Conservation (phyloP, 2,113 vertebrate genomes). For the Ondatra zibethicus region DNA sequence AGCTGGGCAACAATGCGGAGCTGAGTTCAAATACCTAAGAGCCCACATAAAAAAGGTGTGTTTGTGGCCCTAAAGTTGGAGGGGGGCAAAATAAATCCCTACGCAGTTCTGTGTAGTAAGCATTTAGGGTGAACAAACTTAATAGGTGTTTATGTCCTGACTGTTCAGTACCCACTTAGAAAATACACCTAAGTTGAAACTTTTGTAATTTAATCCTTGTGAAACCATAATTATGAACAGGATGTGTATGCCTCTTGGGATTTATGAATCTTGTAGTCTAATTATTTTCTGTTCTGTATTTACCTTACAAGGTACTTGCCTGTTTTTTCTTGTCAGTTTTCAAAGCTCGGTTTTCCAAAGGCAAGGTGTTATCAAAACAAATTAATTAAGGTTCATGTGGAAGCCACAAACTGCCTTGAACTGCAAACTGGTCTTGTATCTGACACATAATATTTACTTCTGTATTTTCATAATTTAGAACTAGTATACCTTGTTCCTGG, state of each 20-base stretch:
- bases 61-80: neutral
- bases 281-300: neutral
- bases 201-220: constrained; percentile 12
- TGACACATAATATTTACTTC: neutral
- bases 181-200: neutral
- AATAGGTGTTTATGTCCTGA: neutral
- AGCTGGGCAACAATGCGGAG: neutral
- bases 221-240: neutral
- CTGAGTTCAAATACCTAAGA: neutral
- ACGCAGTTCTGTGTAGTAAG: neutral
- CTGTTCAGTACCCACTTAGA: neutral
- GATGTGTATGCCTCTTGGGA: neutral
- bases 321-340: neutral
- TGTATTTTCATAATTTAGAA: constrained; percentile 23
- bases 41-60: neutral
- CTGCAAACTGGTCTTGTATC: neutral
- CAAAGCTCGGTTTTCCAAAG: constrained; percentile 11
- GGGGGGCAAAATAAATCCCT: neutral
- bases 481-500: neutral
- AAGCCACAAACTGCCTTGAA: neutral
- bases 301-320: neutral
- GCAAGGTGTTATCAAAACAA: neutral
- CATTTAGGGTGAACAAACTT: neutral
- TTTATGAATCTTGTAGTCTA: neutral
- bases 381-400: neutral